Percentiles rank a stretch among this genome's conserved stretches.
phyloP scores from a whole-genome alignment of 2,113 vertebrate genomes.

The Hypomesus transpacificus region DNA sequence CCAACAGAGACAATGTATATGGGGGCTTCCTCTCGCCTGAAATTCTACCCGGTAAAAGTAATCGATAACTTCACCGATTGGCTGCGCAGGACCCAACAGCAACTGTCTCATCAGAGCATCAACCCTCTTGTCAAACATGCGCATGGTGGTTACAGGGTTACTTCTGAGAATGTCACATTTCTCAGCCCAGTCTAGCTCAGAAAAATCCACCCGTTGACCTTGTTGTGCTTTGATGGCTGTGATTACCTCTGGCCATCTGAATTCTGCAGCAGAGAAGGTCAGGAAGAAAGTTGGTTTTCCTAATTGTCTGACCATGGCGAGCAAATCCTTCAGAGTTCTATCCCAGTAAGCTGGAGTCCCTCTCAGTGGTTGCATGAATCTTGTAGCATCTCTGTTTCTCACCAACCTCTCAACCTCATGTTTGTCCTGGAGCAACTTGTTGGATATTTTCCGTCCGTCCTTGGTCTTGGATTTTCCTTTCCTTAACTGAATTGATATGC shows the following conservation, averaged over 20 bases:
- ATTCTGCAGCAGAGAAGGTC: conserved; percentile 11
- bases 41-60: conserved; percentile 28
- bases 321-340: conserved; percentile 2
- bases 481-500: conserved; percentile 25
- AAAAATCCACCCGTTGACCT: conserved; percentile 4
- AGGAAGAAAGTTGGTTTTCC: conserved; percentile 13
- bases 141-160: conserved; percentile 14
- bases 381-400: neutral
- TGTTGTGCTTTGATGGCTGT: conserved; percentile 20
- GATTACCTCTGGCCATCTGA: conserved; percentile 13
- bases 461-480: conserved; percentile 15
- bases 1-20: conserved; percentile 30
- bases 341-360: conserved; percentile 23
- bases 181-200: conserved; percentile 2
- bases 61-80: conserved; percentile 16
- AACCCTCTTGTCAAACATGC: conserved; percentile 21
- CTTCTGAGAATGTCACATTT: no score
- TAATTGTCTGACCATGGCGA: conserved; percentile 8
- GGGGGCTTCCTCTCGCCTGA: conserved; percentile 19
- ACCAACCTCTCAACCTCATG: conserved; percentile 6
- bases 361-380: conserved; percentile 18
- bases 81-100: conserved; percentile 15
- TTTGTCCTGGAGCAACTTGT: conserved; percentile 7
- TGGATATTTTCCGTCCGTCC: conserved; percentile 15
- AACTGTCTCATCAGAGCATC: conserved; percentile 16